Base-by-base conservation (phyloP, 2,797 vertebrate genomes). In the Falco peregrinus region DNA sequence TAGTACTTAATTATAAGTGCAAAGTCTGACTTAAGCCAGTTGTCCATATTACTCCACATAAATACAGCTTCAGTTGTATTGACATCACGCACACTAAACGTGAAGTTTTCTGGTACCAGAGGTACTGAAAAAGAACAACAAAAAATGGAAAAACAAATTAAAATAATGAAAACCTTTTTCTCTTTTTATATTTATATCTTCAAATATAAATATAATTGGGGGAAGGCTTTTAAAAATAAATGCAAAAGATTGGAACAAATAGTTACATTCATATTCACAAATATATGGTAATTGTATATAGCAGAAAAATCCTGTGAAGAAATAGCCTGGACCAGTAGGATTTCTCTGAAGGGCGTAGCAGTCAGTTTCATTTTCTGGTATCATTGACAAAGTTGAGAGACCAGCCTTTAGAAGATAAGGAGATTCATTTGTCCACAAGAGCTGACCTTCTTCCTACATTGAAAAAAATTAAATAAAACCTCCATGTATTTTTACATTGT, bases 181-280 rank as follows among this genome's bases (percentile, higher is more conserved):
- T 41, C 12, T 35, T 73, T 70, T 69, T 31, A 11, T 41, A 53
- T 51, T 29, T 70, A 1, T 50, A 43, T 41, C 31, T 76, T 85
- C 17, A 70, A 76, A 79, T 13, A 33, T 5, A 67, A 73, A 88
- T 13, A 15, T 9, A 75, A 31, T 24, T 1, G 4, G 12, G 15
- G 8, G 4, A 92, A 53, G 26, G 41, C 1, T 75, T 92, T 25
- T 15, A 79, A 86, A 82, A 93, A 41, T 35, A 90, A 87, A 80
- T 77, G 33, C 24, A 54, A 51, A 75, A 84, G 17, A 83, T 20
- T 63, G 56, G 24, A 86, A 86, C 89, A 93, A 95, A 78, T 54
- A 98, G 91, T 99, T 98, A 99, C 99, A 98, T 90, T 98, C 97
- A 84, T 98, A 98, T 97, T 99, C 98, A 97, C 99, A 99, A 98